Evolutionary conservation across 1,140 invertebrate genomes (phyloP).

Genomic region (Anthonomus grandis): DNA sequence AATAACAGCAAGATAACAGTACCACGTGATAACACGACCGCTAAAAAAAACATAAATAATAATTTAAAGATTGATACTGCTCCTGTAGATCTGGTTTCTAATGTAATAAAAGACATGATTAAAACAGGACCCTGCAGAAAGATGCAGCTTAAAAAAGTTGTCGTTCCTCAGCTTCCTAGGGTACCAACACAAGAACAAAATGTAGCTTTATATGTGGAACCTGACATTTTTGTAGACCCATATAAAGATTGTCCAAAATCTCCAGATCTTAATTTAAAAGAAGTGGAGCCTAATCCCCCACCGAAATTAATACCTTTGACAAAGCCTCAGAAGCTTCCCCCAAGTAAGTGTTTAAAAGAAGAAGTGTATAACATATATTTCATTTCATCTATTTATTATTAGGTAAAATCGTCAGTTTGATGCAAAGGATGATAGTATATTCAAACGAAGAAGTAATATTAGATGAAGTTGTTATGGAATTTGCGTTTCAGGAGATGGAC

Average conservation of each 20-base stretch:
- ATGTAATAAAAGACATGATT: slow-evolving; percentile 14
- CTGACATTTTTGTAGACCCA: not conserved
- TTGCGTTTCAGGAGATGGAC: not conserved
- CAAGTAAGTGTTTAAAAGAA: slow-evolving; percentile 26
- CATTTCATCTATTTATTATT: slow-evolving; percentile 14
- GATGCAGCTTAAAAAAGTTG: not conserved
- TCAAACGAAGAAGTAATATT: slow-evolving; percentile 27
- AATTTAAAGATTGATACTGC: no score
- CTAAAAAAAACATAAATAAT: no score
- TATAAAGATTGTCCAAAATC: slow-evolving; percentile 22
- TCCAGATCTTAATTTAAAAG: slow-evolving; percentile 12
- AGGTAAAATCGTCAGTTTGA: slow-evolving; percentile 29
- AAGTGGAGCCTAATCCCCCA: not conserved
- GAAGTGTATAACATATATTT: not conserved
- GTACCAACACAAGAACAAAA: not conserved
- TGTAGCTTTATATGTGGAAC: not conserved
- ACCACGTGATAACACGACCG: no score
- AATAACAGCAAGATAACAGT: no score
- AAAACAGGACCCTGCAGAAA: slow-evolving; percentile 11
- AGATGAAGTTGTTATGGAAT: slow-evolving; percentile 5
- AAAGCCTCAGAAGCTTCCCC: slow-evolving; percentile 9
- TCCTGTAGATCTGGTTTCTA: slow-evolving; percentile 12
- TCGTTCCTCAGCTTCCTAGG: not conserved
- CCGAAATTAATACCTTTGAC: slow-evolving; percentile 30
- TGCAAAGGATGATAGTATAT: slow-evolving; percentile 32